Percentiles rank a stretch among this genome's conserved stretches.
Conservation (phyloP, 2,797 vertebrate species). For the Allobates femoralis region DNA sequence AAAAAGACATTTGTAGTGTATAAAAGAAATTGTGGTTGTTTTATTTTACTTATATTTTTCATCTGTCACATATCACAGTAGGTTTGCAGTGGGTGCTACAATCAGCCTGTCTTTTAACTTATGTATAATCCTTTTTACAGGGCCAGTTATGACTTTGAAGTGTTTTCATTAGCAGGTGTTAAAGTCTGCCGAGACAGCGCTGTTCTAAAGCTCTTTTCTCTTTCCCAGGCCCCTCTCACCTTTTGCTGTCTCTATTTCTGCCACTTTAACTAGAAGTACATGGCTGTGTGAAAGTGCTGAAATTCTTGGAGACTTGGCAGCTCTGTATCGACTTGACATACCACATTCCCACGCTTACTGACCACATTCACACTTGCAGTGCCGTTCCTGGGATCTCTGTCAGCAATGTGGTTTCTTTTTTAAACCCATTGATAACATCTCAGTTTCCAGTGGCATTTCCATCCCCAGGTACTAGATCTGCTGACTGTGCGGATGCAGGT, state of each 20-base stretch:
- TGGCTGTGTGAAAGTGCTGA: constrained; percentile 38
- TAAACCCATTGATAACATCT: constrained; percentile 70
- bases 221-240: constrained; percentile 41
- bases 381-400: constrained; percentile 70
- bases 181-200: constrained; percentile 23
- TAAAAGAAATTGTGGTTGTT: no score
- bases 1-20: not conserved
- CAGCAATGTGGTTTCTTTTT: constrained; percentile 70
- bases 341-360: constrained; percentile 66
- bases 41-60: no score
- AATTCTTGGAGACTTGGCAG: constrained; percentile 56
- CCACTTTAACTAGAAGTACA: constrained; percentile 26
- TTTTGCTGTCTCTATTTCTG: constrained; percentile 34
- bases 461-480: constrained; percentile 70
- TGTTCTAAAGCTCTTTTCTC: constrained; percentile 23
- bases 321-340: constrained; percentile 65
- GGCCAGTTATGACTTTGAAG: constrained; percentile 31
- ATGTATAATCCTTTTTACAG: constrained; percentile 40
- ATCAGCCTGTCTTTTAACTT: constrained; percentile 1
- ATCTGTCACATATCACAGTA: constrained; percentile 12
- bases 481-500: constrained; percentile 68
- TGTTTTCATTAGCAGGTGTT: constrained; percentile 54
- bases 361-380: constrained; percentile 70
- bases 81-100: not conserved
- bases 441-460: constrained; percentile 71